Conservation (phyloP, 2,797 vertebrate species). For the Stomatorhinus walkeri region DNA sequence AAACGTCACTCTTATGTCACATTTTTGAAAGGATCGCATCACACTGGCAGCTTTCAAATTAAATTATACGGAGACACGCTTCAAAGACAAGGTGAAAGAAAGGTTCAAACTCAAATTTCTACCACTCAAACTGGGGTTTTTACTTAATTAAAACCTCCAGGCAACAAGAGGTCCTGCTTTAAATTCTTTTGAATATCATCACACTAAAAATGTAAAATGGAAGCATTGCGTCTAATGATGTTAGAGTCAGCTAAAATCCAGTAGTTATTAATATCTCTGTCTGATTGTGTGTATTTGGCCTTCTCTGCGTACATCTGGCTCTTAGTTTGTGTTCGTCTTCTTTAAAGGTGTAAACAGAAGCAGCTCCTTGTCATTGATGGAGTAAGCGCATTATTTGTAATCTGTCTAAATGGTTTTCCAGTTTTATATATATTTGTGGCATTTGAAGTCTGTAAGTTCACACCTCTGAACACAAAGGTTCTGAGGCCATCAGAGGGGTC, state of each 20-base stretch:
- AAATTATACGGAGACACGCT: slow-evolving; percentile 65
- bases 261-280: neutral
- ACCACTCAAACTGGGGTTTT: slow-evolving; percentile 78
- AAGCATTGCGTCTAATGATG: neutral
- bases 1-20: slow-evolving; percentile 75
- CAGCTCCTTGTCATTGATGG: neutral
- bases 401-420: neutral
- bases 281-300: neutral
- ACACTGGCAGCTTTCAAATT: slow-evolving; percentile 68
- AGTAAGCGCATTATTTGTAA: neutral
- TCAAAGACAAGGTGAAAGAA: slow-evolving; percentile 39
- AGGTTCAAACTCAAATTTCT: slow-evolving; percentile 69
- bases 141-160: slow-evolving; percentile 80
- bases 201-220: slow-evolving; percentile 79
- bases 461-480: neutral
- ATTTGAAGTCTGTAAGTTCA: neutral
- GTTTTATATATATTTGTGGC: neutral
- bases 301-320: neutral
- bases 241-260: neutral
- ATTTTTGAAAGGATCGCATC: slow-evolving; percentile 70
- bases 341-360: neutral
- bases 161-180: slow-evolving; percentile 74
- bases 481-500: slow-evolving; percentile 35
- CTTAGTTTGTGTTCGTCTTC: neutral
- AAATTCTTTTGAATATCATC: slow-evolving; percentile 81